Percentiles rank a stretch among this genome's conserved stretches.
phyloP scores from a whole-genome alignment of 2,797 vertebrate genomes.

The Heterohyrax brucei region DNA sequence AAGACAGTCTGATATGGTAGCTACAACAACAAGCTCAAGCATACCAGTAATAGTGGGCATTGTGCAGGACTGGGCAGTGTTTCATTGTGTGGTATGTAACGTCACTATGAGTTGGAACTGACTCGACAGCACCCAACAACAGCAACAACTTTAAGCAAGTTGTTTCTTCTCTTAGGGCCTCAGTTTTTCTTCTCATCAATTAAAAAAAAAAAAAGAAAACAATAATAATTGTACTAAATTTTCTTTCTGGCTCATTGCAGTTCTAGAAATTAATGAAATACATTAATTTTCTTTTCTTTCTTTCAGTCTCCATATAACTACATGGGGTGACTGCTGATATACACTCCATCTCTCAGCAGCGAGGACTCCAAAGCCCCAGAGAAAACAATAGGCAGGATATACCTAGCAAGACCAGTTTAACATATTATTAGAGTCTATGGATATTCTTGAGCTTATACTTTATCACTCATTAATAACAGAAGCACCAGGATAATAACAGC shows the following conservation, averaged over 20 bases:
- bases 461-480: conserved; percentile 69
- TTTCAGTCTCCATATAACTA: conserved; percentile 38
- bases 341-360: conserved; percentile 47
- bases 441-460: conserved; percentile 58
- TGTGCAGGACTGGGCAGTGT: too few relatives aligned
- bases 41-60: too few relatives aligned
- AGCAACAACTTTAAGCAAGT: conserved; percentile 8
- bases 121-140: too few relatives aligned
- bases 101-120: too few relatives aligned
- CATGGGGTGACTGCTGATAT: neutral
- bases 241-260: neutral
- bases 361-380: conserved; percentile 16
- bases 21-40: too few relatives aligned
- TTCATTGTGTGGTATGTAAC: too few relatives aligned
- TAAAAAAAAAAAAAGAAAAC: conserved; percentile 27
- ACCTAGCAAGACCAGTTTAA: neutral
- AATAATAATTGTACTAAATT: conserved; percentile 13
- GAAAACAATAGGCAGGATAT: neutral
- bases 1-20: too few relatives aligned
- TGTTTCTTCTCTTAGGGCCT: conserved; percentile 42
- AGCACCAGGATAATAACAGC: conserved; percentile 70
- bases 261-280: conserved; percentile 61
- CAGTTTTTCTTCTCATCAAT: conserved; percentile 60
- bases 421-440: conserved; percentile 64
- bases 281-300: conserved; percentile 59